Percentiles rank a stretch among this genome's conserved stretches.
Conservation (phyloP, 2,888 invertebrate genomes). For the Onchidella celtica region DNA sequence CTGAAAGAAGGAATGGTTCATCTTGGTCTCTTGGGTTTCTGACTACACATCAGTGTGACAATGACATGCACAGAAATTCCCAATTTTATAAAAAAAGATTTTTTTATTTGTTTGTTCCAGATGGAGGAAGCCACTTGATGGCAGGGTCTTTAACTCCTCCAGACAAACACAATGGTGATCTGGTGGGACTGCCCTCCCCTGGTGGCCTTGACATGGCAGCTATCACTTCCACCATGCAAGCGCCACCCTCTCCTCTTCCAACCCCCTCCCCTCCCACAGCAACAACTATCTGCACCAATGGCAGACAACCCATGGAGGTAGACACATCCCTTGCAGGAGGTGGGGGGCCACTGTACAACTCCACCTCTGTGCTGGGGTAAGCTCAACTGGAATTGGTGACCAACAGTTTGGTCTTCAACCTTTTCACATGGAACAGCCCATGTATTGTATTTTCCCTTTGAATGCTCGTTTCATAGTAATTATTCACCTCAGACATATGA, state of each 20-base stretch:
- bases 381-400: too few species aligned
- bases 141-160: constrained; percentile 81
- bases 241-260: constrained; percentile 87
- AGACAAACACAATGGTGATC: constrained; percentile 80
- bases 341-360: not conserved
- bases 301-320: constrained; percentile 40
- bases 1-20: too few species aligned
- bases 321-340: constrained; percentile 15
- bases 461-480: too few species aligned
- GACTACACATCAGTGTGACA: too few species aligned
- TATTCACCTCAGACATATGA: too few species aligned
- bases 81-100: too few species aligned
- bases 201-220: constrained; percentile 73
- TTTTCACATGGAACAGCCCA: too few species aligned
- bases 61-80: too few species aligned
- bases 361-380: constrained; percentile 28
- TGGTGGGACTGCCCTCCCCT: constrained; percentile 74
- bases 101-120: too few species aligned
- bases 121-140: constrained; percentile 72
- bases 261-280: constrained; percentile 80
- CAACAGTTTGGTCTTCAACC: too few species aligned
- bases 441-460: too few species aligned
- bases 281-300: not conserved
- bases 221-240: constrained; percentile 86
- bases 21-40: too few species aligned